Base-by-base conservation (phyloP, 2,888 invertebrate species). In the Lasioglossum malachurum region DNA sequence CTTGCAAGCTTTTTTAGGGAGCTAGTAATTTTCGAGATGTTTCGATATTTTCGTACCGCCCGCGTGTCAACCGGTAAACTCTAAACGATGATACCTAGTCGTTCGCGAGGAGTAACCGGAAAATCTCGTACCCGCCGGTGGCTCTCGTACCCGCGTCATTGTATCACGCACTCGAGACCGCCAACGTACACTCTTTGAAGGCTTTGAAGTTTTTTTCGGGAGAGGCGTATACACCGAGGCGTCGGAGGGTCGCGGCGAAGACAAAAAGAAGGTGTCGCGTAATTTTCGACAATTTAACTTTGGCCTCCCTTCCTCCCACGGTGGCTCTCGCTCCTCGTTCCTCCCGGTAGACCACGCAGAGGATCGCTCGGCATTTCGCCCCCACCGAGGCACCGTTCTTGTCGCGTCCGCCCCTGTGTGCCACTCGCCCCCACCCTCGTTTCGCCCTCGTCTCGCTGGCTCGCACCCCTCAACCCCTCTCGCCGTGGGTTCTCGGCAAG, bases 241-340 rank as follows among this genome's bases (percentile, higher is more conserved):
- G 86, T 82, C 73, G 78, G 72, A 44, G 69, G 74, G 79, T 41
- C 60, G 79, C 53, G 23, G 72, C 73, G 67, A 67, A 78, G 78
- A 91, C 71, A 83, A 75, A 87, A 86, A 81, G 38, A 89, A 88
- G 87, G 76, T 84, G 90, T 75, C 89, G 91, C 93, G 94, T 94
- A 94, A 95, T 95, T 95, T 94, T 94, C 93, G 94, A 93, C 94
- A 94, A 95, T 94, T 94, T 93, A 93, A 93, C 91, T 91, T 89
- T 86, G 83, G 86, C 73, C 87, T 87, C 89, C 89, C 76, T 90
- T 72, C 80, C 78, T 46, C 69, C 78, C 67, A 3, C 53, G 23
- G 53, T n/a, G 53, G n/a, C 10, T 53, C 53, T n/a, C 53, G 53
- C 23, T 53, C 53, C 53, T 53, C 53, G 53, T 53, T n/a, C n/a